Evolutionary conservation across 30 jellyfish, hydroid and myxozoan genomes (phyloP).

Genomic region (Aurelia aurita): DNA sequence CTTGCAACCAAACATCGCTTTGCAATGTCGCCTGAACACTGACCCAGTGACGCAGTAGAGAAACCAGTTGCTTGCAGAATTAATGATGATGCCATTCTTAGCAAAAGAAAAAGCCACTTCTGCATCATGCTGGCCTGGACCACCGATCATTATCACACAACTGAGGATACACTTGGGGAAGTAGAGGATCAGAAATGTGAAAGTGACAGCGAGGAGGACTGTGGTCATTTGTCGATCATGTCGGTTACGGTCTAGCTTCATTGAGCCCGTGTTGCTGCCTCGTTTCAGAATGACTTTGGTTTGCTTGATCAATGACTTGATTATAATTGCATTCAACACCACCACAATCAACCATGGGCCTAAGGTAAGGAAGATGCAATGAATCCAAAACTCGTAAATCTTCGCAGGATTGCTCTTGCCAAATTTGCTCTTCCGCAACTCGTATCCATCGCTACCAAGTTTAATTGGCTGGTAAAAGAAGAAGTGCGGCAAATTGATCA

Average conservation of each 20-base stretch:
- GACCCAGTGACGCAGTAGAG: constrained; percentile 77
- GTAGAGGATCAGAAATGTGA: constrained; percentile 78
- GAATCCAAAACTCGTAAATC: constrained; percentile 90
- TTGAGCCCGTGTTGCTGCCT: constrained; percentile 49
- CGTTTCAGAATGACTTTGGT: constrained; percentile 53
- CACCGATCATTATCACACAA: constrained; percentile 83
- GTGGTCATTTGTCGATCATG: constrained; percentile 92
- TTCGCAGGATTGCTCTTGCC: constrained; percentile 75
- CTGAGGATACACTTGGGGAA: constrained; percentile 87
- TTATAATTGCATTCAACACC: constrained; percentile 68
- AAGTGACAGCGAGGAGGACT: constrained; percentile 77
- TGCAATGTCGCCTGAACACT: constrained; percentile 54
- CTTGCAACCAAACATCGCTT: constrained; percentile 30
- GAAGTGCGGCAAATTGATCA: constrained; percentile 86
- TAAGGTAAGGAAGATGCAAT: constrained; percentile 80
- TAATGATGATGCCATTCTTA: constrained; percentile 78
- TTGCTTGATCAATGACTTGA: constrained; percentile 56
- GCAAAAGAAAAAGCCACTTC: constrained; percentile 66
- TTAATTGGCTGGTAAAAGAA: constrained; percentile 74
- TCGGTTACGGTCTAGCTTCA: constrained; percentile 58
- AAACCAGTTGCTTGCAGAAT: constrained; percentile 77
- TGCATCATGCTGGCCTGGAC: constrained; percentile 57
- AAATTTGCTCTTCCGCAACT: constrained; percentile 54
- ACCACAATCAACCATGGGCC: constrained; percentile 90
- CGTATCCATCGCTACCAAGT: constrained; percentile 49